These are phyloP conservation scores for Ochotona curzoniae DNA, from an alignment of 2,113 vertebrate genomes.

Conservation along the genomic window DNA sequence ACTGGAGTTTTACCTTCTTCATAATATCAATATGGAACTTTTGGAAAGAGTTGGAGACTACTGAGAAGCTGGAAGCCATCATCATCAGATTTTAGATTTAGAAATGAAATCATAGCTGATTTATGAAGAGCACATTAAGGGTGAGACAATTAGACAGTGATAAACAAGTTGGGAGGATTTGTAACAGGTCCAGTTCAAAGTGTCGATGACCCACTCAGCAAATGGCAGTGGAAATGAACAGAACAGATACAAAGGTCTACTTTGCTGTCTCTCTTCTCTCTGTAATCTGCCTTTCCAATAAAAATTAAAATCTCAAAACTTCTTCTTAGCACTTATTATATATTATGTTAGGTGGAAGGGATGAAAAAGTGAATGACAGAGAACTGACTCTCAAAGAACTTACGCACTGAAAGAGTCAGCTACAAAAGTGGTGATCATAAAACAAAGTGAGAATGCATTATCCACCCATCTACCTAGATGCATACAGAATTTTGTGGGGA, in stretches of 20 bases:
- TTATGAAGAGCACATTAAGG: background rate
- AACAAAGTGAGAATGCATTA: background rate
- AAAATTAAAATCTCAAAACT: slow-evolving; percentile 33
- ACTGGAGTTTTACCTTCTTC: slow-evolving; percentile 34
- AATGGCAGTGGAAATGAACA: background rate
- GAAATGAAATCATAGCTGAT: background rate
- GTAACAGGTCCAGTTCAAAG: background rate
- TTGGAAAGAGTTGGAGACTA: background rate
- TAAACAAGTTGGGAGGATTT: background rate
- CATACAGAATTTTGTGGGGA: background rate
- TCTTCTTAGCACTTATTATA: background rate
- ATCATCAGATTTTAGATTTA: slow-evolving; percentile 40
- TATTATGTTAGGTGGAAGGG: background rate
- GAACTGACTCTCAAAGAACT: background rate
- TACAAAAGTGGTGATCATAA: slow-evolving; percentile 15
- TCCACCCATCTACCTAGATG: background rate
- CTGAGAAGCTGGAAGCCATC: background rate
- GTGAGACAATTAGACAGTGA: background rate
- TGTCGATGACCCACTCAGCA: background rate
- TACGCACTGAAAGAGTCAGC: slow-evolving; percentile 23
- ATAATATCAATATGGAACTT: background rate
- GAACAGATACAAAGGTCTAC: background rate
- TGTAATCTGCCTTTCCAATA: no score
- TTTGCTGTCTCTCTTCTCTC: background rate
- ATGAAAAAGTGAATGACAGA: slow-evolving; percentile 18